These are phyloP conservation scores for Phoeniculus purpureus DNA, from an alignment of 2,797 vertebrate genomes.

Conservation along the genomic window DNA sequence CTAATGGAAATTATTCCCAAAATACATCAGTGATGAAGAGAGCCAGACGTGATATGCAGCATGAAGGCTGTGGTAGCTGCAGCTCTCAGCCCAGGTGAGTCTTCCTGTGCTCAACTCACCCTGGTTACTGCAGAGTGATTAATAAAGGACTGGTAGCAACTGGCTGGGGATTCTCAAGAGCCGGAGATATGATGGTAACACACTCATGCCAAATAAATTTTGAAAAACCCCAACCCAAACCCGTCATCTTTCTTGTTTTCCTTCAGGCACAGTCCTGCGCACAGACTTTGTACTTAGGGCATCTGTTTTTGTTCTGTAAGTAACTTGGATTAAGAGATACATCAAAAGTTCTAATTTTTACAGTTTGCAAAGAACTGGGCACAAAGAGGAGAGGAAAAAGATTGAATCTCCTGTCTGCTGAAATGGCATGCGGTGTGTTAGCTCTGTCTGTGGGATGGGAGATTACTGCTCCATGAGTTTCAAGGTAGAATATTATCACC, in stretches of 20 bases:
- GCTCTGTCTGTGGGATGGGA: not conserved
- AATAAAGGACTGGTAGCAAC: not conserved
- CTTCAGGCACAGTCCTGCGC: not conserved
- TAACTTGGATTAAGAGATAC: not conserved
- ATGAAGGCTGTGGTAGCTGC: not conserved
- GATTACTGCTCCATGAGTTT: not conserved
- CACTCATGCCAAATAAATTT: not conserved
- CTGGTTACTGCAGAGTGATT: not conserved
- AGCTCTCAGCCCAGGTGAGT: not conserved
- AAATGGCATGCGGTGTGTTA: not conserved
- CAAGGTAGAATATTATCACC: not conserved
- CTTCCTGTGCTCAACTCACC: not conserved
- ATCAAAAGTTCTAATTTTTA: not conserved
- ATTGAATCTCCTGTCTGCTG: not conserved
- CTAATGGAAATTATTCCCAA: slow-evolving; percentile 10
- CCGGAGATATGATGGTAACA: not conserved
- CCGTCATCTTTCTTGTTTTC: not conserved
- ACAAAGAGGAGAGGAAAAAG: not conserved
- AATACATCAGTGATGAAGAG: not conserved
- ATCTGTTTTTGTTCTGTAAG: not conserved
- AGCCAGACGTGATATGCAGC: not conserved
- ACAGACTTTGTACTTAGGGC: not conserved
- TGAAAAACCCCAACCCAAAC: not conserved
- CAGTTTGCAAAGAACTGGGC: not conserved
- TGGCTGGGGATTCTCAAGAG: not conserved